Conservation (phyloP, 2,113 vertebrate species). For the Cyprinus carpio region DNA sequence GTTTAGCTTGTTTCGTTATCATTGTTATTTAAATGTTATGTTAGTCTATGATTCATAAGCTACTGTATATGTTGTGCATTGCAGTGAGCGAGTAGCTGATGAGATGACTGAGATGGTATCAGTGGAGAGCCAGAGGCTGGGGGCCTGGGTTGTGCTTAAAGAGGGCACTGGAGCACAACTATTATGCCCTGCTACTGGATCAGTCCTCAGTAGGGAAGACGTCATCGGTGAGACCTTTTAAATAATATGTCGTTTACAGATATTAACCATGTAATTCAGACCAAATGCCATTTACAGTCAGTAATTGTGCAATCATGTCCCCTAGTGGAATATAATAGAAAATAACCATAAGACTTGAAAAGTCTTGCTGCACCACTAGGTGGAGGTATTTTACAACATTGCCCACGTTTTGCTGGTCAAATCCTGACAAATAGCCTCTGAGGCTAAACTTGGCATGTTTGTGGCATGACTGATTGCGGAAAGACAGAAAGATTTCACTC, state of each 20-base stretch:
- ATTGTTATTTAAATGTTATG: background rate
- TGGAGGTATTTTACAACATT: slow-evolving; percentile 29
- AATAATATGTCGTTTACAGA: background rate
- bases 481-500: background rate
- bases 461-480: slow-evolving; percentile 29
- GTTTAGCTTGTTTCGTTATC: background rate
- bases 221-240: slow-evolving; percentile 72
- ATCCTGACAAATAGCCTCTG: slow-evolving; percentile 12
- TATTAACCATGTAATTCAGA: background rate
- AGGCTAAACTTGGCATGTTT: background rate
- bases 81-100: slow-evolving; percentile 66
- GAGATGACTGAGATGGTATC: slow-evolving; percentile 73
- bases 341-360: background rate
- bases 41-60: background rate
- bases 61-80: slow-evolving; percentile 7
- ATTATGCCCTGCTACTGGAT: slow-evolving; percentile 71
- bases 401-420: background rate
- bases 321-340: background rate
- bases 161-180: slow-evolving; percentile 79
- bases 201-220: slow-evolving; percentile 73
- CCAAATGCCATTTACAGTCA: background rate
- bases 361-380: background rate
- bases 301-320: background rate
- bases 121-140: slow-evolving; percentile 79
- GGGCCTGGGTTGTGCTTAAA: slow-evolving; percentile 79